phyloP scores from a whole-genome alignment of 2,888 invertebrate genomes.

The Emesis furor region DNA sequence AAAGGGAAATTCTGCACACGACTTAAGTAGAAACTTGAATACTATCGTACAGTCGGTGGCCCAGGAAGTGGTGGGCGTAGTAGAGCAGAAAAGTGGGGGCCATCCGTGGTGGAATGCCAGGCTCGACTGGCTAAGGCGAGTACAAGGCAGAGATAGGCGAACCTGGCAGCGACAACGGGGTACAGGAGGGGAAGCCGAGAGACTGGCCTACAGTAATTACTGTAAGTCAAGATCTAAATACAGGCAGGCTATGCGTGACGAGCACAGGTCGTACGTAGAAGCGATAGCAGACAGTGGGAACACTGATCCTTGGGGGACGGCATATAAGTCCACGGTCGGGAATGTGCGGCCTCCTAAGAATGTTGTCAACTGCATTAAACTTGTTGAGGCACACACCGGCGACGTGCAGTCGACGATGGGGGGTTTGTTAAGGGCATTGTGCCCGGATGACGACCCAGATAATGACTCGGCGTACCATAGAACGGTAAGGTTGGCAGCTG shows the following conservation, averaged over 20 bases:
- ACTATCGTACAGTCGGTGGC: constrained; percentile 47
- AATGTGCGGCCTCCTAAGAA: background rate
- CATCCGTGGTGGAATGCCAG: background rate
- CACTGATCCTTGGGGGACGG: background rate
- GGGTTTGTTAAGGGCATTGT: background rate
- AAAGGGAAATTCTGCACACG: too few relatives aligned
- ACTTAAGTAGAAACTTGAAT: too few relatives aligned
- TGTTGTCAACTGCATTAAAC: background rate
- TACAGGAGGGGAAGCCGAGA: background rate
- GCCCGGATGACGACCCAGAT: background rate
- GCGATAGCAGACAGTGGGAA: background rate
- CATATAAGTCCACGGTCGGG: background rate
- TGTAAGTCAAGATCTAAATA: background rate
- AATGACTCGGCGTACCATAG: background rate
- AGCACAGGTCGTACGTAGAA: background rate
- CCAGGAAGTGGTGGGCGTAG: background rate
- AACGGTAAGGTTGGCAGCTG: background rate
- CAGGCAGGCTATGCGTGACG: background rate
- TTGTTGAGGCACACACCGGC: background rate
- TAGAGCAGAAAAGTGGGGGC: background rate
- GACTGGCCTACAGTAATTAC: background rate
- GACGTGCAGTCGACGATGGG: background rate
- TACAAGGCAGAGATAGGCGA: too few relatives aligned
- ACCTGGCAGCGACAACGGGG: background rate
- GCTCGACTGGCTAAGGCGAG: background rate